Conservation (phyloP, 2,113 vertebrate genomes). For the Larimichthys crocea region DNA sequence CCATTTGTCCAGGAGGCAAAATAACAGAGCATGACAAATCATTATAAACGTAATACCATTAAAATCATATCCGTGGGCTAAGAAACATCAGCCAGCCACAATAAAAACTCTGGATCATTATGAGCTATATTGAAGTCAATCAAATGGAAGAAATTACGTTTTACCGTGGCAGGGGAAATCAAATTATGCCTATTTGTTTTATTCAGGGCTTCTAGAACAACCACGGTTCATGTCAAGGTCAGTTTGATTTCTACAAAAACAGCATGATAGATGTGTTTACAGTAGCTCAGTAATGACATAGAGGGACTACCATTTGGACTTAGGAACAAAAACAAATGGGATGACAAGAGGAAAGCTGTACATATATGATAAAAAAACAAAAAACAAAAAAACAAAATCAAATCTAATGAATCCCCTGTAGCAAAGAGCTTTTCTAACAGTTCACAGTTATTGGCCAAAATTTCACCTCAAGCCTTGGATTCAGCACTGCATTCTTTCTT, state of each 20-base stretch:
- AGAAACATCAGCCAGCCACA: slow-evolving; percentile 19
- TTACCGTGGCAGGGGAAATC: not conserved
- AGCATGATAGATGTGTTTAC: not conserved
- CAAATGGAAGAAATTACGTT: slow-evolving; percentile 23
- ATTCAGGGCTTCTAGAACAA: not conserved
- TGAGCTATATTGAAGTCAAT: not conserved
- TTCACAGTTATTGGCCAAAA: not conserved
- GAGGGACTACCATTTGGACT: not conserved
- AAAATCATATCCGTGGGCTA: not conserved
- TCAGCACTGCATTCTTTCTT: not conserved
- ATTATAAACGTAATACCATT: not conserved
- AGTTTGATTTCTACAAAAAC: not conserved
- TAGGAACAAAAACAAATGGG: not conserved
- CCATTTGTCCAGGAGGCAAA: not conserved
- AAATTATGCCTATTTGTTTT: not conserved
- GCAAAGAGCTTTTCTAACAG: not conserved
- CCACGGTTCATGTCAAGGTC: slow-evolving; percentile 13
- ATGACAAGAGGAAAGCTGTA: not conserved
- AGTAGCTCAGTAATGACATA: not conserved
- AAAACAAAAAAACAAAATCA: not conserved
- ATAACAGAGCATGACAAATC: not conserved
- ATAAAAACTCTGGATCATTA: slow-evolving; percentile 26
- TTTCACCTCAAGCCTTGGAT: not conserved
- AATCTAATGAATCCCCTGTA: not conserved
- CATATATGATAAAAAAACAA: not conserved